phyloP scores from a whole-genome alignment of 2,797 vertebrate genomes.

The Etheostoma nigrum region DNA sequence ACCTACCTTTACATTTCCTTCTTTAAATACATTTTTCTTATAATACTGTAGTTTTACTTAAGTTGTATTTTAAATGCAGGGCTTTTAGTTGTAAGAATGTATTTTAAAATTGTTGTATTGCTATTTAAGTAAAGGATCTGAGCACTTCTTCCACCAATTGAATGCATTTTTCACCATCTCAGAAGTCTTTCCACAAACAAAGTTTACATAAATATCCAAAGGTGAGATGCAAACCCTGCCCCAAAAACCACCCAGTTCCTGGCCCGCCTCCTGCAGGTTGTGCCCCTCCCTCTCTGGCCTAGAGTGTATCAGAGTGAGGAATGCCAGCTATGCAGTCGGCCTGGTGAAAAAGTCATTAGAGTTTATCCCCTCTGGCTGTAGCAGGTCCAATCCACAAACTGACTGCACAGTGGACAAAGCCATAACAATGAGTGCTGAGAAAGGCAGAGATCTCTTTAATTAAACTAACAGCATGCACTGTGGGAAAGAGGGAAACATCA shows the following conservation, averaged over 20 bases:
- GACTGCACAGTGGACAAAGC: conserved; percentile 30
- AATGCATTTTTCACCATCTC: background rate
- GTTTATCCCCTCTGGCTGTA: conserved; percentile 66
- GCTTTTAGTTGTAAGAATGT: background rate
- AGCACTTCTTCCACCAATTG: background rate
- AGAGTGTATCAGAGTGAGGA: conserved; percentile 70
- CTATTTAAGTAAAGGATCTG: background rate
- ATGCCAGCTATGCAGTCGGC: conserved; percentile 79
- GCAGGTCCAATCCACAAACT: conserved; percentile 62
- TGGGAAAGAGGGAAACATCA: conserved; percentile 54
- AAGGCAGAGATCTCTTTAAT: conserved; percentile 57
- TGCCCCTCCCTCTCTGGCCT: conserved; percentile 39
- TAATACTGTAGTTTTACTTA: background rate
- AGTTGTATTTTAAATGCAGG: background rate
- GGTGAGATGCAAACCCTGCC: conserved; percentile 23
- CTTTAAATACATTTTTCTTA: background rate
- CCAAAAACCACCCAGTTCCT: background rate
- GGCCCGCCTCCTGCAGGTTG: conserved; percentile 41
- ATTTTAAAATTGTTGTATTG: background rate
- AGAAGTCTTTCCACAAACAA: background rate
- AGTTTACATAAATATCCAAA: conserved; percentile 34
- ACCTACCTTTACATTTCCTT: background rate
- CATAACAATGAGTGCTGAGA: conserved; percentile 30
- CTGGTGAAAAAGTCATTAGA: conserved; percentile 78
- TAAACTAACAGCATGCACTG: conserved; percentile 57